Conservation (phyloP, 1,140 invertebrate genomes). For the Neodiprion fabricii region DNA sequence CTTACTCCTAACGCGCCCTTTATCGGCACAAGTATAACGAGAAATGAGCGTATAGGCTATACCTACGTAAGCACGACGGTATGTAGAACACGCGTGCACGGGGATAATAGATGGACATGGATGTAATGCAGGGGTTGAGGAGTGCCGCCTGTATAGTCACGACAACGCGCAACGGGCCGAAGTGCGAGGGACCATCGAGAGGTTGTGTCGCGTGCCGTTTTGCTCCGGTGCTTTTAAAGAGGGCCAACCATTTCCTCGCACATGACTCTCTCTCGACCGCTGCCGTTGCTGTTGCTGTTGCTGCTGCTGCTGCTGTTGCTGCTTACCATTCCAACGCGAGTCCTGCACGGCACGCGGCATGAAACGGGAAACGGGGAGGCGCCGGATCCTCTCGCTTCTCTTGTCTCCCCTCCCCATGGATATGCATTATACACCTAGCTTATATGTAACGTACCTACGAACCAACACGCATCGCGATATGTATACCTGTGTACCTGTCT, state of each 20-base stretch:
- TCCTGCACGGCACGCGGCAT: background rate
- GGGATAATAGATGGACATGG: no score
- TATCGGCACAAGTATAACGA: no score
- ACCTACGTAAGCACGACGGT: no score
- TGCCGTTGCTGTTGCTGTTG: background rate
- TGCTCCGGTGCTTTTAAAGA: constrained; percentile 41
- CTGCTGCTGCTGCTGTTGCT: background rate
- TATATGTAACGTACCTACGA: no score
- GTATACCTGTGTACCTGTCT: no score
- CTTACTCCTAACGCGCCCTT: no score
- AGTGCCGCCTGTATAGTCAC: no score
- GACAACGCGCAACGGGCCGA: background rate
- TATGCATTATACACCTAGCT: no score
- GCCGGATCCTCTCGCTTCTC: background rate
- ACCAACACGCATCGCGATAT: no score
- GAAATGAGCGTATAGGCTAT: no score
- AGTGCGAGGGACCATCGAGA: constrained; percentile 27
- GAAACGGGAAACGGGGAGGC: background rate
- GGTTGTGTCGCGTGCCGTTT: constrained; percentile 53
- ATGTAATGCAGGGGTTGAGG: no score
- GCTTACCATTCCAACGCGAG: background rate
- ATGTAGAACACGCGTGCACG: no score
- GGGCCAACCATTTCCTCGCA: constrained; percentile 50
- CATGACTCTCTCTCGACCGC: constrained; percentile 43
- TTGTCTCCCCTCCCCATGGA: background rate